Evolutionary conservation across 2,113 vertebrate genomes (phyloP).

Genomic region (Pelecanoides urinatrix): DNA sequence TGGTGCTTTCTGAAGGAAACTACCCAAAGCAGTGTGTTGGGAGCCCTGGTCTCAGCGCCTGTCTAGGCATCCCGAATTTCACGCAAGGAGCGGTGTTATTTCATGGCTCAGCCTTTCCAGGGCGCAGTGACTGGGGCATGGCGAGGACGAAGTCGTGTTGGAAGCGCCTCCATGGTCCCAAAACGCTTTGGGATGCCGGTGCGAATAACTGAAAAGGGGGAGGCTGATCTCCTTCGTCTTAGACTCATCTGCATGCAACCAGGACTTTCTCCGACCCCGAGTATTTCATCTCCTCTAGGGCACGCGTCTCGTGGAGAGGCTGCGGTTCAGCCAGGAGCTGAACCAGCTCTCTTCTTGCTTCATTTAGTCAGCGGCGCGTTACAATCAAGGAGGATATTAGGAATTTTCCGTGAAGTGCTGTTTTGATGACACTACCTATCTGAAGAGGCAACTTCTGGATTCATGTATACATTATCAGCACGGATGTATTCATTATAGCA

Average conservation of each 20-base stretch:
- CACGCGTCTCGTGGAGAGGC: fast-evolving
- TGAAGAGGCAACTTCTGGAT: not conserved
- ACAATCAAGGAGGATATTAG: not conserved
- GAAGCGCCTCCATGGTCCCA: not conserved
- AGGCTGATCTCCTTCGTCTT: not conserved
- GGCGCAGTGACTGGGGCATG: fast-evolving
- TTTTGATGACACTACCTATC: not conserved
- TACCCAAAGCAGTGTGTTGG: not conserved
- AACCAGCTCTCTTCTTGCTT: not conserved
- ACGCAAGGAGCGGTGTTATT: not conserved
- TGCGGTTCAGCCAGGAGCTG: not conserved
- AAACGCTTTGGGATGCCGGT: not conserved
- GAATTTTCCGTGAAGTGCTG: not conserved
- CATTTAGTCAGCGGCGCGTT: not conserved
- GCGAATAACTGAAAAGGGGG: not conserved
- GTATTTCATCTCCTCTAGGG: not conserved
- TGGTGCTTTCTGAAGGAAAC: not conserved
- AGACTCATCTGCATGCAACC: not conserved
- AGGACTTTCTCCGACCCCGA: not conserved
- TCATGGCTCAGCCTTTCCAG: not conserved
- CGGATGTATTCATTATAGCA: not conserved
- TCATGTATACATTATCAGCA: not conserved
- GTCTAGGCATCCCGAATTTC: not conserved
- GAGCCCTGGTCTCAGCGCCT: too few relatives aligned
- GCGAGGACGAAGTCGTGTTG: not conserved